A percentile compares a stretch with the other conserved stretches of the same genome.
Evolutionary conservation across 2,797 vertebrate species (phyloP).

Genomic region (Fringilla coelebs): DNA sequence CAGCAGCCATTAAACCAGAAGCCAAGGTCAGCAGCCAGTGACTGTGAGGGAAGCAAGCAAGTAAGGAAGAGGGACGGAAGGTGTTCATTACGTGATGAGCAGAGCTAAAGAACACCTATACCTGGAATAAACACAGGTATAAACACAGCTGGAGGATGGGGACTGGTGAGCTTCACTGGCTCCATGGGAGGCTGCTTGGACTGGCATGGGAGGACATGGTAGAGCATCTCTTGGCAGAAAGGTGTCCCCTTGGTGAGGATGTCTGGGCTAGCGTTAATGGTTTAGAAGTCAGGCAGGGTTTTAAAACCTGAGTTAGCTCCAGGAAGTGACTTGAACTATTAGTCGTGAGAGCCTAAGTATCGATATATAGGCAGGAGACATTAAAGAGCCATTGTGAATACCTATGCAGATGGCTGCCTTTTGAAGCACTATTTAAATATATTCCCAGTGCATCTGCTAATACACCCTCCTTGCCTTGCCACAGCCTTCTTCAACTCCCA

Average conservation of each 20-base stretch:
- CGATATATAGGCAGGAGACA: rapidly evolving
- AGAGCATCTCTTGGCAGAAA: not conserved
- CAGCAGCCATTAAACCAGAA: not conserved
- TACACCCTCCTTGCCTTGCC: not conserved
- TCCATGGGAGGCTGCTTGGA: not conserved
- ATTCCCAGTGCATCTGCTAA: not conserved
- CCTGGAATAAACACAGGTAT: not conserved
- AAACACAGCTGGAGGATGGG: not conserved
- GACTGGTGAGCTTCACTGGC: not conserved
- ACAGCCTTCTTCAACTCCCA: not conserved
- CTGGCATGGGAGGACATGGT: not conserved
- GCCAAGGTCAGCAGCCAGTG: not conserved
- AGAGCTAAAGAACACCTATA: not conserved
- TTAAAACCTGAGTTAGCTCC: not conserved
- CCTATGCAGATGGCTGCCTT: not conserved
- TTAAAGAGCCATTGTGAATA: not conserved
- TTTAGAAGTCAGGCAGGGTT: not conserved
- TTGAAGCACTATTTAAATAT: not conserved
- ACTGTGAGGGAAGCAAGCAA: not conserved
- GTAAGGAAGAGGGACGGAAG: not conserved
- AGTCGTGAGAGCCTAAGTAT: not conserved
- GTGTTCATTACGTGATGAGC: not conserved
- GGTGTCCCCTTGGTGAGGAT: not conserved
- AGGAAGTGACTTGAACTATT: not conserved
- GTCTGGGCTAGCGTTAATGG: not conserved